phyloP scores from a whole-genome alignment of 2,888 invertebrate genomes.

The Calliscelio sp. region DNA sequence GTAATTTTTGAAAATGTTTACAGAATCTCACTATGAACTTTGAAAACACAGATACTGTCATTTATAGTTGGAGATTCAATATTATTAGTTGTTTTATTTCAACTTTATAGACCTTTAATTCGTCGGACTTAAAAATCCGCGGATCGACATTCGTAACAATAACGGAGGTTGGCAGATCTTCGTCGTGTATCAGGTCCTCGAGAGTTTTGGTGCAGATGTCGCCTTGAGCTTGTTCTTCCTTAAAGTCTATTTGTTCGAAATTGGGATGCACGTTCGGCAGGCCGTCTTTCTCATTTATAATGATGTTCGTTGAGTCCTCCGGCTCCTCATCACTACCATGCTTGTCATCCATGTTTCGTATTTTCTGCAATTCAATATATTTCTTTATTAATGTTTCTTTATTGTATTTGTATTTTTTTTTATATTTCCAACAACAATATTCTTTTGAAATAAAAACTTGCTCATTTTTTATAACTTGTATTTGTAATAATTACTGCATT shows the following conservation, averaged over 20 bases:
- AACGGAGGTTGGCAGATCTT: slow-evolving; percentile 94
- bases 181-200: slow-evolving; percentile 90
- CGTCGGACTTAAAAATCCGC: slow-evolving; percentile 89
- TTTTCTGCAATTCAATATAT: slow-evolving; percentile 35
- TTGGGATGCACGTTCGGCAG: slow-evolving; percentile 94
- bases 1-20: too few relatives aligned
- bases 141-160: slow-evolving; percentile 96
- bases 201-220: slow-evolving; percentile 84
- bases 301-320: slow-evolving; percentile 89
- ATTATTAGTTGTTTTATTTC: not conserved
- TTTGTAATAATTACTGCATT: not conserved
- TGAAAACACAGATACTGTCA: too few relatives aligned
- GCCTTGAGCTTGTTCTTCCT: slow-evolving; percentile 78
- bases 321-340: slow-evolving; percentile 82
- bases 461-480: not conserved
- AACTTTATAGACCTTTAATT: slow-evolving; percentile 85
- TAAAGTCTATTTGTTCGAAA: slow-evolving; percentile 88
- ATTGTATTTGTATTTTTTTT: too few relatives aligned
- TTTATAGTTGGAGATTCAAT: too few relatives aligned
- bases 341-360: slow-evolving; percentile 69
- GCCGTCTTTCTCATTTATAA: slow-evolving; percentile 94
- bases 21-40: too few relatives aligned
- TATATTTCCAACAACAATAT: too few relatives aligned
- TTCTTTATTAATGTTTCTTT: too few relatives aligned
- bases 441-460: too few relatives aligned